phyloP scores from a whole-genome alignment of 2,888 invertebrate genomes.

The Lypha dubia region DNA sequence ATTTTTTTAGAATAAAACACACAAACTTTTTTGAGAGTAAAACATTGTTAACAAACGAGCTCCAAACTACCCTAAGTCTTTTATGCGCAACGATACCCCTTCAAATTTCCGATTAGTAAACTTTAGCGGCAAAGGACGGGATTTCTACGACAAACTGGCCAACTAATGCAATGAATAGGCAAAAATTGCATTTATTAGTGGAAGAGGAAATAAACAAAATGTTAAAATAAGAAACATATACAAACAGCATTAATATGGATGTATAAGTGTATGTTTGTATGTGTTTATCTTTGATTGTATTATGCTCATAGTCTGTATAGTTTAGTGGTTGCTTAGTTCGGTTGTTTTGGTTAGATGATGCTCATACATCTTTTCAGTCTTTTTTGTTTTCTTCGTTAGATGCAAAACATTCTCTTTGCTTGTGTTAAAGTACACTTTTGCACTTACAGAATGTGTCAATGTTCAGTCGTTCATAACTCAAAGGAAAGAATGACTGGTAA shows the following conservation, averaged over 20 bases:
- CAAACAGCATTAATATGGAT: too few species aligned
- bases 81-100: too few species aligned
- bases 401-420: not conserved
- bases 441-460: slow-evolving; percentile 48
- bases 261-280: too few species aligned
- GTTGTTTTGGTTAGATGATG: slow-evolving; percentile 14
- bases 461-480: slow-evolving; percentile 57
- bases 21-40: too few species aligned
- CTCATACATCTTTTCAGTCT: not conserved
- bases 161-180: not conserved
- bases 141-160: not conserved
- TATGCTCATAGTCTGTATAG: slow-evolving; percentile 6
- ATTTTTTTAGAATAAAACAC: too few species aligned
- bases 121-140: too few species aligned
- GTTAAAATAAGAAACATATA: not conserved
- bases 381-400: not conserved
- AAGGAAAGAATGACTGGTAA: slow-evolving; percentile 22
- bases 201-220: slow-evolving; percentile 4
- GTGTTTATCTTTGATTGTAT: not conserved
- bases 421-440: not conserved
- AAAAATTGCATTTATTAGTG: too few species aligned
- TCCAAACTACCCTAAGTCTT: too few species aligned
- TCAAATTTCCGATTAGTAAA: too few species aligned
- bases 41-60: too few species aligned
- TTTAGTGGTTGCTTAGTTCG: slow-evolving; percentile 48